A percentile compares a stretch with the other conserved stretches of the same genome.
Evolutionary conservation across 2,888 invertebrate genomes (phyloP).

Genomic region (Hymenopus coronatus): DNA sequence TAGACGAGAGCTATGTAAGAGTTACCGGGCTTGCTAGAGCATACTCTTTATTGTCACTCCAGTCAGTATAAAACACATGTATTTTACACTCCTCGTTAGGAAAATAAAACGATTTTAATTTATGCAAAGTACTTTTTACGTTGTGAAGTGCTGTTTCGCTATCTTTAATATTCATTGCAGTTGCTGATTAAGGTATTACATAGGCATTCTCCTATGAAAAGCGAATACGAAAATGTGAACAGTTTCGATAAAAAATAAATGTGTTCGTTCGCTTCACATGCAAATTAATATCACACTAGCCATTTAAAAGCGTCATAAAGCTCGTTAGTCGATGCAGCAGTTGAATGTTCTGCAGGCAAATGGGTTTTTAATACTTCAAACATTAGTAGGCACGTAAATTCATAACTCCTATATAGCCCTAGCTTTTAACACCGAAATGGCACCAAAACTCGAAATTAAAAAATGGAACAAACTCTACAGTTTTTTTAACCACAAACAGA

Average conservation of each 20-base stretch:
- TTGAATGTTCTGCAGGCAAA: not conserved
- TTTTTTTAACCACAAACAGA: not conserved
- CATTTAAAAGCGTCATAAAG: not conserved
- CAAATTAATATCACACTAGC: not conserved
- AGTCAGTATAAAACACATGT: no score
- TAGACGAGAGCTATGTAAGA: no score
- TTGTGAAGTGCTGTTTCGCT: not conserved
- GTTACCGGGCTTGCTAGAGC: no score
- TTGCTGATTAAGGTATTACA: not conserved
- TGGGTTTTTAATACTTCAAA: not conserved
- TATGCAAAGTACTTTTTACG: no score
- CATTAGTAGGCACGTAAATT: not conserved
- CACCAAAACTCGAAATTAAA: not conserved
- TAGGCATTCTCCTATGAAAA: not conserved
- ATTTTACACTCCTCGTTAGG: no score
- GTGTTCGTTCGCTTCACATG: not conserved
- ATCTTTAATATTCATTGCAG: not conserved
- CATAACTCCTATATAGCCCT: not conserved
- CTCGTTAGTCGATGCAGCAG: not conserved
- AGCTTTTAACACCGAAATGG: not conserved
- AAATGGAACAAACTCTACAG: not conserved
- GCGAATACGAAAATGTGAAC: not conserved
- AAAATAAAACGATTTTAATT: no score
- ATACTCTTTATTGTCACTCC: no score
- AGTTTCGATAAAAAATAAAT: not conserved